Conservation (phyloP, 2,797 vertebrate genomes). For the Neopelma chrysocephalum region DNA sequence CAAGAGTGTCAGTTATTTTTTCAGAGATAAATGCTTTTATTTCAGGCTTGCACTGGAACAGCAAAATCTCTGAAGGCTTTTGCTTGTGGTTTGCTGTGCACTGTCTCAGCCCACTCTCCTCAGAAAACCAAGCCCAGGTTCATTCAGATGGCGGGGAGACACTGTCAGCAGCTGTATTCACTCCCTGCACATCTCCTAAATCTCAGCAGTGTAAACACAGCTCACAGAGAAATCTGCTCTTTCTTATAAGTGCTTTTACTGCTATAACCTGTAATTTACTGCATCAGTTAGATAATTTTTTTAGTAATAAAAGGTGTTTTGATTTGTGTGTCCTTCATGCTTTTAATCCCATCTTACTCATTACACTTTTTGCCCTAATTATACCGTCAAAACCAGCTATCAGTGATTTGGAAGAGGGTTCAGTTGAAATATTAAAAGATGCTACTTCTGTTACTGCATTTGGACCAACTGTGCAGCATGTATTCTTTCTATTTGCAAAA, state of each 20-base stretch:
- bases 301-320: neutral
- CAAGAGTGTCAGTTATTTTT: neutral
- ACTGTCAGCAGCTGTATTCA: neutral
- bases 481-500: neutral
- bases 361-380: neutral
- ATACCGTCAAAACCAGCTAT: neutral
- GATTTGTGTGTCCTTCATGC: neutral
- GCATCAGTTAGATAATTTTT: neutral
- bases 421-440: neutral
- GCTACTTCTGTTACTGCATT: neutral
- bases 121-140: neutral
- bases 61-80: neutral
- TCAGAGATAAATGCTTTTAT: neutral
- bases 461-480: neutral
- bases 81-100: neutral
- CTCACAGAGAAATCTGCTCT: neutral
- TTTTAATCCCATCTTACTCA: neutral
- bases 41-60: neutral
- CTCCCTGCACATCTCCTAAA: constrained; percentile 8
- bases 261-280: neutral
- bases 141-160: neutral
- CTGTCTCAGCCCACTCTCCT: neutral
- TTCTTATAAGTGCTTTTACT: neutral
- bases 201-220: constrained; percentile 9
- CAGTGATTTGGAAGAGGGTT: neutral